Evolutionary conservation across 2,113 vertebrate species (phyloP).

Genomic region (Pagrus major): DNA sequence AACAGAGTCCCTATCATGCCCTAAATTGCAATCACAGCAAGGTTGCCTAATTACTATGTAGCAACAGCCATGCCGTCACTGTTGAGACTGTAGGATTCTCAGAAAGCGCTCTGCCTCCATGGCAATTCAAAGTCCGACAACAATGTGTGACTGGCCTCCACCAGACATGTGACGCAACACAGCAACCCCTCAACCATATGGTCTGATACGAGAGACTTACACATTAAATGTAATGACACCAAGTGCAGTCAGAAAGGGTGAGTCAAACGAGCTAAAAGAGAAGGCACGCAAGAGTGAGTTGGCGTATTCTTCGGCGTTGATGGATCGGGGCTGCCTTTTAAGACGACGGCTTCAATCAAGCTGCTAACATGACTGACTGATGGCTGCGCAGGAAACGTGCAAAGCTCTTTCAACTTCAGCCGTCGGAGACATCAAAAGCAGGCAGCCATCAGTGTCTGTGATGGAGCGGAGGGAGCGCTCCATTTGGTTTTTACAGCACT

Average conservation of each 20-base stretch:
- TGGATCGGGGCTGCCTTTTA: conserved; percentile 25
- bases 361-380: conserved; percentile 53
- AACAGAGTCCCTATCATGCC: neutral
- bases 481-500: conserved; percentile 27
- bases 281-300: neutral
- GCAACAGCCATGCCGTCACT: conserved; percentile 8
- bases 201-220: conserved; percentile 14
- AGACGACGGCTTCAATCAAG: conserved; percentile 42
- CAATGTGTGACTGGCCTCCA: conserved; percentile 13
- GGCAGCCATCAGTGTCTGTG: conserved; percentile 44
- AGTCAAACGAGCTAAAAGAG: conserved; percentile 47
- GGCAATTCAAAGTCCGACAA: conserved; percentile 11
- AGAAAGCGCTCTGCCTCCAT: neutral
- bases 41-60: conserved; percentile 10
- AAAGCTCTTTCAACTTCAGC: conserved; percentile 67
- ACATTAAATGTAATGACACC: conserved; percentile 46
- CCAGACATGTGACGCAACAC: conserved; percentile 16
- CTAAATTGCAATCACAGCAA: neutral
- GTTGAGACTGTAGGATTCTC: neutral
- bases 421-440: conserved; percentile 60
- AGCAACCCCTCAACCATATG: conserved; percentile 35
- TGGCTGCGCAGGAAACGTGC: conserved; percentile 50
- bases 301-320: conserved; percentile 15
- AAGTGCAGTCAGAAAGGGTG: conserved; percentile 19
- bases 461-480: conserved; percentile 17